Evolutionary conservation across 2,797 vertebrate species (phyloP).

Genomic region (Astyanax mexicanus): DNA sequence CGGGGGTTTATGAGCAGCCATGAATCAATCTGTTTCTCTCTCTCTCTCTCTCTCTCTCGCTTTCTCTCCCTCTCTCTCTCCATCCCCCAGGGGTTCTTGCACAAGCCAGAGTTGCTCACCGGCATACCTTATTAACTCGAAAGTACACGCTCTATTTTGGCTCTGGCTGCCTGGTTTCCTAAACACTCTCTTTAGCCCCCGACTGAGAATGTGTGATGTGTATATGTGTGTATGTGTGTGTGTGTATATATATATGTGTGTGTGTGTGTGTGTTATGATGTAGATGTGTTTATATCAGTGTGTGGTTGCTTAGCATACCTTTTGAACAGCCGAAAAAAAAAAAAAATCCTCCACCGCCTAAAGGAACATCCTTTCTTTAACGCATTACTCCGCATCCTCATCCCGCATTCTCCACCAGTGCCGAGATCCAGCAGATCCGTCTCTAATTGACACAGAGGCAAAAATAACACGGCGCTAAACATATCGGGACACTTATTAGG

Average conservation of each 20-base stretch:
- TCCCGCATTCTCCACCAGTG: neutral
- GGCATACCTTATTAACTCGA: conserved; percentile 67
- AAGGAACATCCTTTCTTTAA: neutral
- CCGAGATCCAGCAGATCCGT: neutral
- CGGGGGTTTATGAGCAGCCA: conserved; percentile 6
- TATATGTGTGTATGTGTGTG: conserved; percentile 45
- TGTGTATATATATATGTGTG: conserved; percentile 53
- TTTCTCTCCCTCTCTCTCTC: conserved; percentile 24
- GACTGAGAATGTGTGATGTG: neutral
- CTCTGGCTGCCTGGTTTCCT: neutral
- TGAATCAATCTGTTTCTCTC: conserved; percentile 19
- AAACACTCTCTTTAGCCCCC: conserved; percentile 16
- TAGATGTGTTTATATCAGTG: no score
- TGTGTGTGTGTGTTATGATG: no score
- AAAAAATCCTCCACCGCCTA: neutral
- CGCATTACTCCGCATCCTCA: neutral
- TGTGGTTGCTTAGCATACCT: conserved; percentile 17
- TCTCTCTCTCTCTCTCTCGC: neutral
- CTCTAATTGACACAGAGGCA: neutral
- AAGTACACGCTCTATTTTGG: conserved; percentile 54
- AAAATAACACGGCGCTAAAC: neutral
- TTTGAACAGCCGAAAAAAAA: neutral
- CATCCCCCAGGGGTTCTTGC: conserved; percentile 57
- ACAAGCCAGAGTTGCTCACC: conserved; percentile 49
- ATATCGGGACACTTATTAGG: neutral